Percentiles rank a stretch among this genome's conserved stretches.
These are phyloP conservation scores for Bilobella aurantiaca DNA, from an alignment of 1,140 invertebrate species.

Conservation along the genomic window DNA sequence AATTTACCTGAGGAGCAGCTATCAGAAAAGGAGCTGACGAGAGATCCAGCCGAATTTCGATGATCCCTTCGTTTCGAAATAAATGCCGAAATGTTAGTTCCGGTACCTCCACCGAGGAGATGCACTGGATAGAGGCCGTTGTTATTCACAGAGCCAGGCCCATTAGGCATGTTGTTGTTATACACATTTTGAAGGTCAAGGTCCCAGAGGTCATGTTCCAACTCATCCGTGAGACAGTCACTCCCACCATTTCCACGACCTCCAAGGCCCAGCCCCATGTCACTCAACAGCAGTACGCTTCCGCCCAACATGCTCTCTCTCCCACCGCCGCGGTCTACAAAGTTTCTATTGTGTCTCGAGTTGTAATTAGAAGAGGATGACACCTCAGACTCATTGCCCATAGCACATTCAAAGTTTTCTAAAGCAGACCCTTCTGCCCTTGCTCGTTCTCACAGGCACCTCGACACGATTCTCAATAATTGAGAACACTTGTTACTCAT, in stretches of 20 bases:
- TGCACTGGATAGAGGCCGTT: constrained; percentile 28
- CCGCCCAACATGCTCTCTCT: constrained; percentile 43
- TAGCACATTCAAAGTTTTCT: constrained; percentile 27
- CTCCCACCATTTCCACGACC: constrained; percentile 38
- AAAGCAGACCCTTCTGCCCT: no score
- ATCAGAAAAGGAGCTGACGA: constrained; percentile 14
- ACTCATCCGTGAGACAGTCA: constrained; percentile 41
- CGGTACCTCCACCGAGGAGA: neutral
- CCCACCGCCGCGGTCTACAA: no score
- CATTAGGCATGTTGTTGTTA: constrained; percentile 13
- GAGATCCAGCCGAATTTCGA: constrained; percentile 3
- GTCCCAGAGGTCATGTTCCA: constrained; percentile 62
- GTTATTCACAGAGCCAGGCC: constrained; percentile 17
- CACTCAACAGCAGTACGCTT: constrained; percentile 37
- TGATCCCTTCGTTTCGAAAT: neutral
- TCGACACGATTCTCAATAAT: no score
- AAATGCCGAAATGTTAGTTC: neutral
- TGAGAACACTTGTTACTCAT: no score
- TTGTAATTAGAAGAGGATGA: constrained; percentile 48
- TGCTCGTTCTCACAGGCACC: no score
- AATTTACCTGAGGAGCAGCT: constrained; percentile 10
- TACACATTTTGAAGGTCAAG: constrained; percentile 47
- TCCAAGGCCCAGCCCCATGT: constrained; percentile 30
- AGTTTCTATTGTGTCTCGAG: constrained; percentile 17
- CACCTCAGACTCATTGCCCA: constrained; percentile 61